Conservation (phyloP, 2,797 vertebrate genomes). For the Anomalospiza imberbis region DNA sequence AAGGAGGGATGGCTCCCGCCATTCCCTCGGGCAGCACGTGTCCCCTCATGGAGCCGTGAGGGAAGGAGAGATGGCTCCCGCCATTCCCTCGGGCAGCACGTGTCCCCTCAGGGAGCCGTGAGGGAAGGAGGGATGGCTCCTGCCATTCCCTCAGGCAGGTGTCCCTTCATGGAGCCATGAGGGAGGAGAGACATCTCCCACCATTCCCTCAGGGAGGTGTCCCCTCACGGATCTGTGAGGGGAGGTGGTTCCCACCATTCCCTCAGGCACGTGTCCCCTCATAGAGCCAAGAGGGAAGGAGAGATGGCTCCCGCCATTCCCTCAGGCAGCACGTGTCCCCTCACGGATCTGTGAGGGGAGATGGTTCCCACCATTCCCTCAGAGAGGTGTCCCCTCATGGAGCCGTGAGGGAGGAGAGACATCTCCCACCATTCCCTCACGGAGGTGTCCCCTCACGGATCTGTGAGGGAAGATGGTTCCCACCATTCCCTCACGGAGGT, state of each 20-base stretch:
- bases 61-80: fast-evolving
- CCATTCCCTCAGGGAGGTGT: fast-evolving
- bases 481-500: fast-evolving
- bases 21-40: too few species aligned
- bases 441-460: too few species aligned
- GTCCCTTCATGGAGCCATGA: fast-evolving
- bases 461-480: fast-evolving
- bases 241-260: fast-evolving
- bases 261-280: fast-evolving
- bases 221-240: fast-evolving
- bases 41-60: background rate
- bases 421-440: too few species aligned
- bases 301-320: fast-evolving
- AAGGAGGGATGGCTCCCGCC: too few species aligned
- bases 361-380: too few species aligned
- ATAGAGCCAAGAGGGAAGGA: background rate
- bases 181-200: too few species aligned
- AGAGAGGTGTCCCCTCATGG: fast-evolving
- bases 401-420: background rate
- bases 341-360: fast-evolving
- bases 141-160: background rate
- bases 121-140: fast-evolving
- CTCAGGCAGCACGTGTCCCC: fast-evolving
- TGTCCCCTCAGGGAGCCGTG: fast-evolving
- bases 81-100: too few species aligned